These are phyloP conservation scores for Mongoloraphidia duomilia DNA, from an alignment of 2,888 invertebrate species.

Conservation along the genomic window DNA sequence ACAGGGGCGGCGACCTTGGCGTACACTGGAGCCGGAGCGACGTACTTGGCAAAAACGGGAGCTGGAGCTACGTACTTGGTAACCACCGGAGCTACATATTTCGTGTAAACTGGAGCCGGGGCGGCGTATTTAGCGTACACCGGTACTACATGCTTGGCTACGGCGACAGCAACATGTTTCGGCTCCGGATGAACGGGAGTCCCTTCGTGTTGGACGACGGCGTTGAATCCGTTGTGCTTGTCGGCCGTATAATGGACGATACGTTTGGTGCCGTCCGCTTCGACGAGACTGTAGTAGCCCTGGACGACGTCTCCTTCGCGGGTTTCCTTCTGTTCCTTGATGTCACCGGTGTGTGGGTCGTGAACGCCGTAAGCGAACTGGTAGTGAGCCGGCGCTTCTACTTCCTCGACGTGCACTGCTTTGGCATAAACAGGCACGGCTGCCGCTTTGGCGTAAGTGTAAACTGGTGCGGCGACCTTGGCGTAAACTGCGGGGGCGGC, in stretches of 20 bases:
- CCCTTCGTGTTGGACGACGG: constrained; percentile 25
- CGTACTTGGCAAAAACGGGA: too few species aligned
- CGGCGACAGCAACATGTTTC: background rate
- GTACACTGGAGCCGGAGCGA: too few species aligned
- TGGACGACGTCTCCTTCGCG: constrained; percentile 36
- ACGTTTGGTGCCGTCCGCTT: constrained; percentile 28
- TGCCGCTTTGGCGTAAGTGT: constrained; percentile 3
- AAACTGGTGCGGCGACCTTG: too few species aligned
- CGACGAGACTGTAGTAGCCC: constrained; percentile 30
- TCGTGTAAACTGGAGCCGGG: too few species aligned
- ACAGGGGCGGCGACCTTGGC: too few species aligned
- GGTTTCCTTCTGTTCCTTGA: constrained; percentile 38
- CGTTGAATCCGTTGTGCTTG: constrained; percentile 27
- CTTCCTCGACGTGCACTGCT: constrained; percentile 9
- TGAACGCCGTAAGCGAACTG: constrained; percentile 36
- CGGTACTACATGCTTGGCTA: background rate
- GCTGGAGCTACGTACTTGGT: too few species aligned
- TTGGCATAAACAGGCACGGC: constrained; percentile 12
- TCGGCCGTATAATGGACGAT: constrained; percentile 28
- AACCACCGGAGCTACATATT: too few species aligned
- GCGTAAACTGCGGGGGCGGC: too few species aligned
- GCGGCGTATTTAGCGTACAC: background rate
- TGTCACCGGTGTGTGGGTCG: constrained; percentile 37
- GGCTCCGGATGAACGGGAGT: background rate
- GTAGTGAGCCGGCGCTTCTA: constrained; percentile 27